Evolutionary conservation across 1,140 invertebrate genomes (phyloP), one percentile per base, ranked within the genome.

Genomic region (Carcinoscorpius rotundicauda): DNA sequence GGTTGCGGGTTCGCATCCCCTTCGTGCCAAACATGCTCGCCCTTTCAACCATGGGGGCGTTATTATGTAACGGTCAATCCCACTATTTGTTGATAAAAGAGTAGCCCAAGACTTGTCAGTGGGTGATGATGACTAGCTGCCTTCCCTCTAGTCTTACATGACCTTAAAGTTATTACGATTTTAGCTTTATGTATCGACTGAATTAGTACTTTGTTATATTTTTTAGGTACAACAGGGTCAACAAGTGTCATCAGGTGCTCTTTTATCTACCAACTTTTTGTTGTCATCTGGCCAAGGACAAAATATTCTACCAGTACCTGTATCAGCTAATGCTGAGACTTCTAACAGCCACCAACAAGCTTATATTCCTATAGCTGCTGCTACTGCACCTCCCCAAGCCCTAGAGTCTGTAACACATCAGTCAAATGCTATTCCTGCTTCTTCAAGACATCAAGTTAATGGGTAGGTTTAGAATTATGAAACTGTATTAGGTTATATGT

Each of bases 141-240:
- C 29, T 29, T 29, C 29, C 29, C 29, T 29, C 2, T 29, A 2
- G 29, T 29, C 29, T 29, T 29, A 29, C 29, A 29, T 2, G 29
- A 29, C 29, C 29, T 29, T 29, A 29, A 29, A 29, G 29, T 29
- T 29, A 29, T 29, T 29, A 29, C 0, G 29, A 29, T 29, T 29
- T 29, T 29, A 29, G 29, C 29, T 29, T 29, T 29, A 29, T 29
- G 29, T 29, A 1, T 29, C 2, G 29, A 29, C 29, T 29, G 29
- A 29, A 29, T 29, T 29, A 66, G 52, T 63, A 53, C 29, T 49
- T 55, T 64, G 4, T 57, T 29, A 58, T 64, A 61, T 61, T 58
- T 61, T 69, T 69, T 62, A 71, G 55, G 69, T 71, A 63, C 56
- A 5, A 10, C 68, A 72, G 52, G 64, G 66, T 58, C 53, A 66